Evolutionary conservation across 1,140 invertebrate genomes (phyloP).

Genomic region (Tetraneura akinire): DNA sequence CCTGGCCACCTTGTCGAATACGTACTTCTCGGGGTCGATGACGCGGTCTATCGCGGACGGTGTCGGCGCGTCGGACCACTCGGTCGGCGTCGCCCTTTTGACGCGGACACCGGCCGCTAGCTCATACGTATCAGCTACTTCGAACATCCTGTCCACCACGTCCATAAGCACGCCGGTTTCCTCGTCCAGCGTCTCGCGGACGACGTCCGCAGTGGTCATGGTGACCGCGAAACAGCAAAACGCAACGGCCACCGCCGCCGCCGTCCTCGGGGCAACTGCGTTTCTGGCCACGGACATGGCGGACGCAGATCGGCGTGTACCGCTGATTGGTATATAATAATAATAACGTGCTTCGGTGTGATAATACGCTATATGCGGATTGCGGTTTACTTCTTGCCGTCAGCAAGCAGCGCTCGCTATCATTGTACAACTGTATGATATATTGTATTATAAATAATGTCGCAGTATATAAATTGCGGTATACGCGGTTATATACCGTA

Average conservation of each 20-base stretch:
- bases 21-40: conserved; percentile 14
- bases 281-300: background rate
- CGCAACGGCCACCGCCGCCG: background rate
- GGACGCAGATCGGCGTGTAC: background rate
- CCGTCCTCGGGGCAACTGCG: background rate
- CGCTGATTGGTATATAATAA: background rate
- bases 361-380: too few species aligned
- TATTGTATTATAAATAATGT: too few species aligned
- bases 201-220: background rate
- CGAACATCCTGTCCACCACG: background rate
- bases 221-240: background rate
- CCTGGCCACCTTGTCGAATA: conserved; percentile 30
- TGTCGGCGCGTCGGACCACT: background rate
- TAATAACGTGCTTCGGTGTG: background rate
- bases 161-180: background rate
- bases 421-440: background rate
- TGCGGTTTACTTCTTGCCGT: too few species aligned
- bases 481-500: too few species aligned
- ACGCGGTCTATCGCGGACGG: background rate
- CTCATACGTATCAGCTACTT: background rate
- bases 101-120: conserved; percentile 8
- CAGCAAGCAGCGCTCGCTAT: too few species aligned
- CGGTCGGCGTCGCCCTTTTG: background rate
- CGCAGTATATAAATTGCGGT: too few species aligned
- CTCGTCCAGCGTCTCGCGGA: background rate